Percentiles rank a stretch among this genome's conserved stretches.
These are phyloP conservation scores for Lepidothrix coronata DNA, from an alignment of 2,113 vertebrate genomes.

Conservation along the genomic window DNA sequence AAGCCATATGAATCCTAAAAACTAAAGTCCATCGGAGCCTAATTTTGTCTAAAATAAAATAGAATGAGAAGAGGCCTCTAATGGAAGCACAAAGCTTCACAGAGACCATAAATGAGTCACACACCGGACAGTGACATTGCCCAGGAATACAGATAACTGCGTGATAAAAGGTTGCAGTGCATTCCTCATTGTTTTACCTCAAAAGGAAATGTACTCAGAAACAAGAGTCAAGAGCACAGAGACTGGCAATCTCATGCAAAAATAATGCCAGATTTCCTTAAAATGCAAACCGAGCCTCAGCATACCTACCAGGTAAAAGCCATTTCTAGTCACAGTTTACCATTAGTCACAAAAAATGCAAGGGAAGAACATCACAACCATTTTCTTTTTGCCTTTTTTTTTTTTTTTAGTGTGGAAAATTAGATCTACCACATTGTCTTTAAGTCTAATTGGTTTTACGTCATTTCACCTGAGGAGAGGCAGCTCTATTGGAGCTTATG, in stretches of 20 bases:
- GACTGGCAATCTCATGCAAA: background rate
- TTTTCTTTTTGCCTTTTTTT: background rate
- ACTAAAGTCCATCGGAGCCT: background rate
- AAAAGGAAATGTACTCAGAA: conserved; percentile 10
- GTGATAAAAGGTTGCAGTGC: background rate
- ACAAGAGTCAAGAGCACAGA: background rate
- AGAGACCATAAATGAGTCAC: conserved; percentile 5
- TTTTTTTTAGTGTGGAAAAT: background rate
- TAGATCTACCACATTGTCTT: background rate
- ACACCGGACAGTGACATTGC: conserved; percentile 4
- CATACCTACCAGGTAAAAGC: background rate
- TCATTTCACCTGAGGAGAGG: background rate
- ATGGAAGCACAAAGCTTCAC: background rate
- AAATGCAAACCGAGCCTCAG: background rate
- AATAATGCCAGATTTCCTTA: background rate
- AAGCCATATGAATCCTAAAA: background rate
- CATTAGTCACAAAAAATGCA: background rate
- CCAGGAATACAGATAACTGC: conserved; percentile 31
- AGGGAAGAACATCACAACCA: background rate
- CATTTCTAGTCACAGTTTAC: background rate
- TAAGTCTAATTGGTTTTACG: background rate
- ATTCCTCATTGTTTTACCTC: conserved; percentile 4
- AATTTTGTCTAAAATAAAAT: conserved; percentile 20
- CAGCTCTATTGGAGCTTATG: background rate
- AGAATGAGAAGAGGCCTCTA: background rate